Percentiles rank a stretch among this genome's conserved stretches.
These are phyloP conservation scores for Gasterosteus nipponicus DNA, from an alignment of 2,113 vertebrate genomes.

Conservation along the genomic window DNA sequence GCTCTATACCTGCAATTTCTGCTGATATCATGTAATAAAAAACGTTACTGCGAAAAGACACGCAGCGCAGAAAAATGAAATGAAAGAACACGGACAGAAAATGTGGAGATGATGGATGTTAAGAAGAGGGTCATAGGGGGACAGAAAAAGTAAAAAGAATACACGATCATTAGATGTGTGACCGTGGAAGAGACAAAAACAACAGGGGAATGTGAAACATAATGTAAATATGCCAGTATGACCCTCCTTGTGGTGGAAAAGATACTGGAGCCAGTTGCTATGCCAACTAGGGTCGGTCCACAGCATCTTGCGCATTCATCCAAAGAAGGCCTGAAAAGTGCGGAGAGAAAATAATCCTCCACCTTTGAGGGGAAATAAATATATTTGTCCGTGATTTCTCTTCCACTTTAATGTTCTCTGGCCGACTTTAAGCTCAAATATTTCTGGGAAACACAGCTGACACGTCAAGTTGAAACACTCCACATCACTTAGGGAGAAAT, in stretches of 20 bases:
- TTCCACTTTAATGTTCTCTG: not conserved
- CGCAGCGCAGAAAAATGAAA: not conserved
- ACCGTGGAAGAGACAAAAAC: slow-evolving; percentile 1
- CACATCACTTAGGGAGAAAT: slow-evolving; percentile 29
- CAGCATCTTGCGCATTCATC: slow-evolving; percentile 38
- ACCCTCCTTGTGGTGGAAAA: slow-evolving; percentile 36
- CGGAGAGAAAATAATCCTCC: slow-evolving; percentile 20
- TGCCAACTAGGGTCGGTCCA: slow-evolving; percentile 64
- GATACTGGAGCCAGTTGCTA: slow-evolving; percentile 66
- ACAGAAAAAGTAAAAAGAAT: not conserved
- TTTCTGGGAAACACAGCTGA: slow-evolving; percentile 33
- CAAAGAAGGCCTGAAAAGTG: slow-evolving; percentile 39
- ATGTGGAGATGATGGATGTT: not conserved
- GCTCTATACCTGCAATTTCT: slow-evolving; percentile 25
- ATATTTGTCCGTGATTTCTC: slow-evolving; percentile 16
- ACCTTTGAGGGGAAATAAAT: slow-evolving; percentile 14
- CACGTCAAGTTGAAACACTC: slow-evolving; percentile 58
- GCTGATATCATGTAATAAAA: slow-evolving; percentile 52
- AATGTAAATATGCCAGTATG: slow-evolving; percentile 36
- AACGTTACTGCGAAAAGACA: slow-evolving; percentile 45
- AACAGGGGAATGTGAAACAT: not conserved
- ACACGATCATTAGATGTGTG: slow-evolving; percentile 6
- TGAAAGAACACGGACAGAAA: not conserved
- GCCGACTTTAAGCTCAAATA: slow-evolving; percentile 28
- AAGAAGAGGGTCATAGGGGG: not conserved